A percentile compares a stretch with the other conserved stretches of the same genome.
phyloP scores from a whole-genome alignment of 2,888 invertebrate genomes.

The Polyommatus icarus region DNA sequence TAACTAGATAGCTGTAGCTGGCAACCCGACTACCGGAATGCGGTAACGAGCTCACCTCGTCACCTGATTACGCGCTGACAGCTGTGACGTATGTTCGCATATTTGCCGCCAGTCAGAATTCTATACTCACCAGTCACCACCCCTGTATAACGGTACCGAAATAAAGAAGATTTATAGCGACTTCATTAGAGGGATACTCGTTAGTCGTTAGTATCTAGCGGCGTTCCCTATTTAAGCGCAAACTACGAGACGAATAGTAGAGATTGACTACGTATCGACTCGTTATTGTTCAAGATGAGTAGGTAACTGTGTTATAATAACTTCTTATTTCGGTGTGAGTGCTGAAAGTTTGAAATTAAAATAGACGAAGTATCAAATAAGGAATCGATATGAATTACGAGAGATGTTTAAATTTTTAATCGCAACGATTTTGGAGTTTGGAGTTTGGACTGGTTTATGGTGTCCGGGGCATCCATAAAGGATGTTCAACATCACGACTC shows the following conservation, averaged over 20 bases:
- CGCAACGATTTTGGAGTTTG: no score
- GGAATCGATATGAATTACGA: neutral
- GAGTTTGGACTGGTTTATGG: no score
- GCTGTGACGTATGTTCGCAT: neutral
- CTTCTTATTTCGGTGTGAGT: neutral
- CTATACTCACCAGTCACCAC: neutral
- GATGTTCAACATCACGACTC: neutral
- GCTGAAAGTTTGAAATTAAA: neutral
- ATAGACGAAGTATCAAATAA: neutral
- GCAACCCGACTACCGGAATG: neutral
- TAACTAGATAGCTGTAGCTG: neutral
- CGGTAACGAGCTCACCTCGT: neutral
- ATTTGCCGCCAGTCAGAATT: neutral
- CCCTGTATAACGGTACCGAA: neutral
- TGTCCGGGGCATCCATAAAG: no score
- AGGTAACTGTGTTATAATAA: no score
- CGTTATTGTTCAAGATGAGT: no score
- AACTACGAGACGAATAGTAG: neutral
- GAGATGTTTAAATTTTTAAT: neutral
- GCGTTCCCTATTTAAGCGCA: no score
- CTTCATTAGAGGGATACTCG: neutral
- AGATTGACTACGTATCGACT: neutral
- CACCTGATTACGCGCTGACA: neutral
- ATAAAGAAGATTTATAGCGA: conserved; percentile 8
- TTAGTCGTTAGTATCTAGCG: neutral